Conservation (phyloP, 2,113 vertebrate genomes). For the Cettia cetti region DNA sequence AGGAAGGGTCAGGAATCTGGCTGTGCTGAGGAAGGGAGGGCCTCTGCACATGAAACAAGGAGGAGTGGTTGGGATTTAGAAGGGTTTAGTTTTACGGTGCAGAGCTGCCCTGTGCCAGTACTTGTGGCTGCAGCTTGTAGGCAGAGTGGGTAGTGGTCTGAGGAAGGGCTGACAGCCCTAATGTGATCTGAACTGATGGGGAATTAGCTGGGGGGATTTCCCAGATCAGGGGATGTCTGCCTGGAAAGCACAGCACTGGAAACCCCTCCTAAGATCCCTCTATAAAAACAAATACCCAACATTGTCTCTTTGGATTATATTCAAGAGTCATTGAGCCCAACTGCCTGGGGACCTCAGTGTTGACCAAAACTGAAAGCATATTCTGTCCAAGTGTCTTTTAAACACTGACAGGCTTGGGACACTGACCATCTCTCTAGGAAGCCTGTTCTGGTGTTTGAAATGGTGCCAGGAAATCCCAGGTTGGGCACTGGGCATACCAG, state of each 20-base stretch:
- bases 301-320: neutral
- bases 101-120: neutral
- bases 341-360: neutral
- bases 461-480: neutral
- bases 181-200: neutral
- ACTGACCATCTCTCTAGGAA: neutral
- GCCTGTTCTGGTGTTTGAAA: neutral
- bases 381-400: neutral
- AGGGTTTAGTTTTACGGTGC: neutral
- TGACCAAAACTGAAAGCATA: neutral
- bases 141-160: neutral
- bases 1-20: neutral
- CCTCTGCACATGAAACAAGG: neutral
- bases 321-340: neutral
- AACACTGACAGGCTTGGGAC: neutral
- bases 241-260: neutral
- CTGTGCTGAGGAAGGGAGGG: neutral
- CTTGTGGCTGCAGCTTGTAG: neutral
- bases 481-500: neutral
- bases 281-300: neutral
- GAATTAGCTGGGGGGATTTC: neutral
- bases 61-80: neutral
- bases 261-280: neutral
- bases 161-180: neutral
- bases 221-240: neutral